Evolutionary conservation across 1,140 invertebrate species (phyloP).

Genomic region (Papilio polytes): DNA sequence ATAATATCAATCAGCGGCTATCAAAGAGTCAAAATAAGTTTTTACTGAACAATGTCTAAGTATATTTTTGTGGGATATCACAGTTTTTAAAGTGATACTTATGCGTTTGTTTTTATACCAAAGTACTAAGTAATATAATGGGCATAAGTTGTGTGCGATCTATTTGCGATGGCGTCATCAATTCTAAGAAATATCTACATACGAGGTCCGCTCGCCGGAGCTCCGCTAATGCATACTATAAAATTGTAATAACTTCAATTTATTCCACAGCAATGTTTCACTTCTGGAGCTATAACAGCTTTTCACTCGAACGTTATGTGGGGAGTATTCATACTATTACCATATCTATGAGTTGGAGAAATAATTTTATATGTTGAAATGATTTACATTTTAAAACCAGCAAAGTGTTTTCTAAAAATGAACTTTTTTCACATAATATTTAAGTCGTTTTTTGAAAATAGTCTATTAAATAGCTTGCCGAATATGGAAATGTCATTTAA

Average conservation of each 20-base stretch:
- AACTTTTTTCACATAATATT: background rate
- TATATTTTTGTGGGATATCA: too few species aligned
- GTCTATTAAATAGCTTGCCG: too few species aligned
- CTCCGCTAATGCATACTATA: background rate
- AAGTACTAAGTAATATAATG: background rate
- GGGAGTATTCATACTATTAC: background rate
- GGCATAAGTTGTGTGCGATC: background rate
- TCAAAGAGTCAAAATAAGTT: too few species aligned
- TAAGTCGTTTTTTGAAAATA: background rate
- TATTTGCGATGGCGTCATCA: background rate
- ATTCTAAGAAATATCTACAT: background rate
- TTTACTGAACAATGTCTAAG: too few species aligned
- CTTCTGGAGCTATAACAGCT: background rate
- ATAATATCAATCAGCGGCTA: too few species aligned
- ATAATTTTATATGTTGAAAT: background rate
- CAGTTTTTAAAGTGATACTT: background rate
- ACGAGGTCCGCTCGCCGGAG: background rate
- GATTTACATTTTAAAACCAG: background rate
- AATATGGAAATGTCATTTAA: too few species aligned
- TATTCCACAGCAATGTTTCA: background rate
- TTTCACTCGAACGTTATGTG: background rate
- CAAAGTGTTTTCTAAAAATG: background rate
- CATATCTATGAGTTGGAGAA: background rate
- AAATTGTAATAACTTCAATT: slow-evolving; percentile 21
- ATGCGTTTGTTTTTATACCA: background rate